These are phyloP conservation scores for Notolabrus celidotus DNA, from an alignment of 2,797 vertebrate species.

Conservation along the genomic window DNA sequence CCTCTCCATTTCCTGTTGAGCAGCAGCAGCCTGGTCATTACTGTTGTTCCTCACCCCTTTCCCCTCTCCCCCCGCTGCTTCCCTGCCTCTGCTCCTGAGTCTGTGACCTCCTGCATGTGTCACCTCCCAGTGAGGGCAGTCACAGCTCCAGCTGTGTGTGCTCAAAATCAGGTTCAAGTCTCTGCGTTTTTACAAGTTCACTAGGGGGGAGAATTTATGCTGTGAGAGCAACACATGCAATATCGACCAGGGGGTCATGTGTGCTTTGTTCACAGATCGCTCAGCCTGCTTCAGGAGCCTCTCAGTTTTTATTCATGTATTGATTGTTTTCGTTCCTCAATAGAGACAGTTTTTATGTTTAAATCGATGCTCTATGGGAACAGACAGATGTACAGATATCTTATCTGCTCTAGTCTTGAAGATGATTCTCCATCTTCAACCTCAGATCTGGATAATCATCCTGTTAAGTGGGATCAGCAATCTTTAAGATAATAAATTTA, in stretches of 20 bases:
- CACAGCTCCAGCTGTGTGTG: slow-evolving; percentile 21
- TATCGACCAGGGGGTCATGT: no score
- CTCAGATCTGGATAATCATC: no score
- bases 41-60: slow-evolving; percentile 40
- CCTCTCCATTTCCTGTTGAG: slow-evolving; percentile 59
- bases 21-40: slow-evolving; percentile 41
- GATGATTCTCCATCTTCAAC: no score
- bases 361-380: no score
- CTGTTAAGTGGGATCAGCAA: no score
- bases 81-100: slow-evolving; percentile 1
- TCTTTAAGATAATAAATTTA: no score
- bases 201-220: slow-evolving; percentile 34
- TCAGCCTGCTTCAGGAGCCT: neutral
- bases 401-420: no score
- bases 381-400: no score
- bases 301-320: no score
- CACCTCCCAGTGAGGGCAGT: slow-evolving; percentile 17
- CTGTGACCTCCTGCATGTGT: slow-evolving; percentile 42
- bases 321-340: no score
- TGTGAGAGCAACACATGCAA: slow-evolving; percentile 21
- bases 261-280: neutral
- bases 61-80: slow-evolving; percentile 31
- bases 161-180: slow-evolving; percentile 24
- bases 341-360: no score
- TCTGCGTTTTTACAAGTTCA: slow-evolving; percentile 33